Base-by-base conservation (phyloP, 1,140 invertebrate genomes). In the Phymorhynchus buccinoides region DNA sequence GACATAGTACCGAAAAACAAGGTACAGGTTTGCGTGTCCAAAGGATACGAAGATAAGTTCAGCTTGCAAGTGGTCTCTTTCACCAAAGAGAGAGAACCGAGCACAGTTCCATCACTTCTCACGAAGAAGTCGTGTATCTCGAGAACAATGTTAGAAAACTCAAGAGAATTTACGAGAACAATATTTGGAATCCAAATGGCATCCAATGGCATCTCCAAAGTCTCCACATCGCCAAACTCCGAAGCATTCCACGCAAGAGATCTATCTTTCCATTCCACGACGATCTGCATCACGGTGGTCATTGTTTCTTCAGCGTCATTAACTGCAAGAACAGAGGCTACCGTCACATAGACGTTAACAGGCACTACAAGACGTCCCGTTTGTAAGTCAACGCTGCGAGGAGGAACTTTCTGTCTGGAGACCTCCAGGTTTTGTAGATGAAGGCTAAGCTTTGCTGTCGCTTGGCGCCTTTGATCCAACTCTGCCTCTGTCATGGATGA, bases 101-200 rank as follows among this genome's bases (percentile, higher is more conserved):
- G 93, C 12, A 88, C 42, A 9, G 52, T 3, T 44, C 88, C 62
- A 32, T 42, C 3, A 78, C 80, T 71, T 30, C 32, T 22, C 0
- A 80, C 30, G 16, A 35, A 9, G 79, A 77, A n/a, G 16, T 52
- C 27, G 12, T 84, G 32, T 42, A 71, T 83, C 48, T 44, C 39
- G 77, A 75, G 79, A 4, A 27, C 6, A 22, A 86, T 44, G 2
- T 52, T 42, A 27, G 82, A 81, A 9, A 81, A 82, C 6, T 86
- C 80, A 30, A 85, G 39, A 32, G 87, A 85, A 88, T 95, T 94
- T 84, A 94, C 94, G 4, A 95, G 89, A 4, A 94, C 93, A 86
- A 95, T 94, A 75, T 94, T 94, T 0, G 94, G 94, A 3, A 93
- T 88, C 94, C 94, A 95, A 44, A 95, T 91, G 66, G 89, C 90